These are phyloP conservation scores for Agelaius tricolor DNA, from an alignment of 2,113 vertebrate species.

Conservation along the genomic window DNA sequence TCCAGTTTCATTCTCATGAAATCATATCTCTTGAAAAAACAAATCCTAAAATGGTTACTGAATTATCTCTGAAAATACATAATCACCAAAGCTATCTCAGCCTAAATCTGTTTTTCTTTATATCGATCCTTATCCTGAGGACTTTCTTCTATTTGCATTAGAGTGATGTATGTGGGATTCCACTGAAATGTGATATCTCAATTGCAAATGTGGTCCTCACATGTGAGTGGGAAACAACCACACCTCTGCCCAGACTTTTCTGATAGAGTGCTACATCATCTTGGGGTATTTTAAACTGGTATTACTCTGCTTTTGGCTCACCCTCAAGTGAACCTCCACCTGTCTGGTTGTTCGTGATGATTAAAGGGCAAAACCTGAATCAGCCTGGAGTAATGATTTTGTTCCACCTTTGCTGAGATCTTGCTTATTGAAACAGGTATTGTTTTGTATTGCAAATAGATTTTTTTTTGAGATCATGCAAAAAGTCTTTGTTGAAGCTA, in stretches of 20 bases:
- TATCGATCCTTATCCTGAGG: background rate
- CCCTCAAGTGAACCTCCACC: background rate
- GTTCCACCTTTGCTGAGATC: background rate
- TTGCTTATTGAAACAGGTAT: background rate
- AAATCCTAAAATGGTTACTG: background rate
- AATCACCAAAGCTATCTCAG: background rate
- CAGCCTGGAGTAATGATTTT: background rate
- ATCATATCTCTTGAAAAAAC: background rate
- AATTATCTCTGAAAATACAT: background rate
- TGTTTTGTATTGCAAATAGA: background rate
- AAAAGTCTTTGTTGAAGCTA: background rate
- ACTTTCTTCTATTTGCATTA: background rate
- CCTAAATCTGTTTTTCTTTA: background rate
- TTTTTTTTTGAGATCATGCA: background rate
- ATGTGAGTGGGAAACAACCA: background rate
- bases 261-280: background rate
- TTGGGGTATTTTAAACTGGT: background rate
- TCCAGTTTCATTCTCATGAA: background rate
- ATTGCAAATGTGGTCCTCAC: background rate
- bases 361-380: background rate
- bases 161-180: background rate
- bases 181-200: background rate
- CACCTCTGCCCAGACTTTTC: background rate
- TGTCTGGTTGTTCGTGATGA: background rate
- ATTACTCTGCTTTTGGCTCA: background rate